Base-by-base conservation (phyloP, 2,797 vertebrate genomes). In the Leuciscus waleckii region DNA sequence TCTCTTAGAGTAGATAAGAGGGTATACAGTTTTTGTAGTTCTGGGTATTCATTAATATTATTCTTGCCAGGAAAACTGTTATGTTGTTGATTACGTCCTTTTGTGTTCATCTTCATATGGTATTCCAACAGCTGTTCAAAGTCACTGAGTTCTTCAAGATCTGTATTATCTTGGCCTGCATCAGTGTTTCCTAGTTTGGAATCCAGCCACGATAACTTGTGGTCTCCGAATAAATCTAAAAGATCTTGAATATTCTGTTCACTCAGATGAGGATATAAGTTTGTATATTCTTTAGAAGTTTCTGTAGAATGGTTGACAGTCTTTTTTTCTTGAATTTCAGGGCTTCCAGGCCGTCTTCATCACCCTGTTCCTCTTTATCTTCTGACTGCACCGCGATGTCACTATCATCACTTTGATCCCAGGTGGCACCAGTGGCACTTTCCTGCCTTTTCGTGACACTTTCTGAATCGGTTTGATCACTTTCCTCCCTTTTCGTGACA, bases 161-260 rank as follows among this genome's bases (percentile, higher is more conserved):
- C 92, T 4, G 89, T 69, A 86, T 89, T 69, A 86, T 68, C 21
- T 14, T 88, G 86, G 69, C 85, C 90, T 68, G 80, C 87, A 14
- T 84, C 88, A n/a, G 32, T 39, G 1, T 2, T 91, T 70, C 88
- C 89, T 32, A 94, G 89, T 70, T 88, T 78, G 81, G 92, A 90
- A 67, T 96, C 92, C 83, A 96, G 87, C 92, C 93, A 93, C 81
- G 94, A 88, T 65, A 96, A 82, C 87, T 93, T 94, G 78, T 92
- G 87, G 73, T 43, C 87, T 19, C 95, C 92, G 39, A 94, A 94
- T 51, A 93, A 58, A n/a, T 92, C 89, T 39, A 81, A 70, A 89
- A 94, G 88, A 81, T 89, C 8, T 29, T 81, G 32, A 0, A 79
- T 82, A 61, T 93, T 82, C 4, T 91, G 89, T 1, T 41, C 21